Evolutionary conservation across 1,140 invertebrate genomes (phyloP).

Genomic region (Drusus annulatus): DNA sequence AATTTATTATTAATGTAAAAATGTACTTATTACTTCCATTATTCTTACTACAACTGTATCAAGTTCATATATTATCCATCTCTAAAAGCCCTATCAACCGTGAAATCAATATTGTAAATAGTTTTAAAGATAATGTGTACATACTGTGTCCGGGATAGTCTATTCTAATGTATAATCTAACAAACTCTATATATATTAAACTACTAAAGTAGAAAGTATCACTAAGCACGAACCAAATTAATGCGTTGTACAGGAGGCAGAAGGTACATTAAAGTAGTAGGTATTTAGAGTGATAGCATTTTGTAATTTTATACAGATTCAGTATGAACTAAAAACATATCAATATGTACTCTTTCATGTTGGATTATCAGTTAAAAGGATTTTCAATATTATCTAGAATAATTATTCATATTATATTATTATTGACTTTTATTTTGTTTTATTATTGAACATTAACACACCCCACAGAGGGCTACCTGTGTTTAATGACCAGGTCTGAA

Average conservation of each 20-base stretch:
- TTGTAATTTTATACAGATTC: conserved; percentile 5
- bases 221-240: neutral
- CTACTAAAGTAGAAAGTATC: neutral
- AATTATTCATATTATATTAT: too few species aligned
- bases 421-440: too few species aligned
- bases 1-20: neutral
- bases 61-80: neutral
- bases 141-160: neutral
- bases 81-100: neutral
- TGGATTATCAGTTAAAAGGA: too few species aligned
- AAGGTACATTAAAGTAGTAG: neutral
- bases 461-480: too few species aligned
- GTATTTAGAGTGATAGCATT: conserved; percentile 8
- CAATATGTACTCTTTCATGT: neutral
- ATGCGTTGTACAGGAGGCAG: neutral
- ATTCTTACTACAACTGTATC: neutral
- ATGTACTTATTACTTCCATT: neutral
- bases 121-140: neutral
- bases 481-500: too few species aligned
- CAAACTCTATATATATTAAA: neutral
- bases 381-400: too few species aligned
- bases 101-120: conserved; percentile 6
- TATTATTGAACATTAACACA: too few species aligned
- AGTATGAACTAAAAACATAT: conserved; percentile 7
- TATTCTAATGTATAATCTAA: neutral